Percentiles rank a stretch among this genome's conserved stretches.
These are phyloP conservation scores for Eptesicus fuscus DNA, from an alignment of 2,113 vertebrate species.

Conservation along the genomic window DNA sequence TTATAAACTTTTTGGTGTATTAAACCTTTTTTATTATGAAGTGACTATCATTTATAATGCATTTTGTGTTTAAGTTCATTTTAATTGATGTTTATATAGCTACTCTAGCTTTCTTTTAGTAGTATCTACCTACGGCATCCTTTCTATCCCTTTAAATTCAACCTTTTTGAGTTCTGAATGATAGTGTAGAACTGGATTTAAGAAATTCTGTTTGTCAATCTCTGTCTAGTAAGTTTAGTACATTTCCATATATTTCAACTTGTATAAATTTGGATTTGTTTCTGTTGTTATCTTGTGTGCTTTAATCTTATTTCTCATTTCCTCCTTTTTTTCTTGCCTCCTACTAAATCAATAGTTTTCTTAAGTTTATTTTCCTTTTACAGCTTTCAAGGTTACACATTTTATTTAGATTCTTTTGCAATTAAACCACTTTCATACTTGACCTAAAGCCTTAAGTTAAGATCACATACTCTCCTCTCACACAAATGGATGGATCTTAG, in stretches of 20 bases:
- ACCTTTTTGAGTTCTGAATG: not conserved
- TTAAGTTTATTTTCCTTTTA: not conserved
- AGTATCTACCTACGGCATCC: not conserved
- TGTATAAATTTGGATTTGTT: not conserved
- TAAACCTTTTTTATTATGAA: not conserved
- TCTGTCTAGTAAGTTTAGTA: not conserved
- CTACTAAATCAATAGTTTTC: not conserved
- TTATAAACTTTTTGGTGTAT: not conserved
- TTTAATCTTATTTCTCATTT: not conserved
- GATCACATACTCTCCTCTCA: not conserved
- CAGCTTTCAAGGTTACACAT: not conserved
- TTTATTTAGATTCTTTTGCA: not conserved
- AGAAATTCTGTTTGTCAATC: not conserved
- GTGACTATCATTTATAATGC: not conserved
- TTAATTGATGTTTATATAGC: not conserved
- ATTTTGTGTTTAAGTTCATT: not conserved
- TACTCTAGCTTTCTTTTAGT: not conserved
- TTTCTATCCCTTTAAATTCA: not conserved
- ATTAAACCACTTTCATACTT: not conserved
- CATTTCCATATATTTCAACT: not conserved
- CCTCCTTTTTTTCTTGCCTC: not conserved
- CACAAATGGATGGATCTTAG: too few species aligned
- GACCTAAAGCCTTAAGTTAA: not conserved
- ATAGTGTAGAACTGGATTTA: not conserved
- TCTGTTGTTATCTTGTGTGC: not conserved